These are phyloP conservation scores for Leptosomus discolor DNA, from an alignment of 2,113 vertebrate species.

Conservation along the genomic window DNA sequence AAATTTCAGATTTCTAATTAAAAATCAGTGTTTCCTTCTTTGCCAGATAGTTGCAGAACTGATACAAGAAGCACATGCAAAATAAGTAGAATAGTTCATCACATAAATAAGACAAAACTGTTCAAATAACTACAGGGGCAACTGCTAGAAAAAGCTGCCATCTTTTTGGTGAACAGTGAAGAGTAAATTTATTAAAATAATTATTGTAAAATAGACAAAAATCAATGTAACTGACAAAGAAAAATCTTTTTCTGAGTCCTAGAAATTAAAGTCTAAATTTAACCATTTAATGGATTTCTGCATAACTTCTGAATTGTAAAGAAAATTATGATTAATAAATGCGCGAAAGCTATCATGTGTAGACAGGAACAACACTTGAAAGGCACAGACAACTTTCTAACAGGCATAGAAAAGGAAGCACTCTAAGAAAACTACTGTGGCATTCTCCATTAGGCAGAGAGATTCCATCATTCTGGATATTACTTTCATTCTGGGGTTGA, in stretches of 20 bases:
- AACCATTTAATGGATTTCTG: background rate
- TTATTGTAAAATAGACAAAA: background rate
- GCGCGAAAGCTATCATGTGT: background rate
- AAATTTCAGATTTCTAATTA: background rate
- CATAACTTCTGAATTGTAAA: background rate
- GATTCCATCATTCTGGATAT: background rate
- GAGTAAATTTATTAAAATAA: background rate
- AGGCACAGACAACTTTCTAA: background rate
- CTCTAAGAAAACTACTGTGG: background rate
- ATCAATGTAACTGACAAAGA: background rate
- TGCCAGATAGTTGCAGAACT: background rate
- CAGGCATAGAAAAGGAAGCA: background rate
- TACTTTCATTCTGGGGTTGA: background rate
- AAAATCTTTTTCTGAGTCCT: background rate
- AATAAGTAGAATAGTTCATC: background rate
- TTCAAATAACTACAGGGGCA: background rate
- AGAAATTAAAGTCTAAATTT: background rate
- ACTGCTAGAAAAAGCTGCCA: background rate
- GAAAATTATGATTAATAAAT: background rate
- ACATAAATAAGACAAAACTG: background rate
- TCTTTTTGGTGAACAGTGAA: background rate
- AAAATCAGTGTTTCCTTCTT: background rate
- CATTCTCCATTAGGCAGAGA: background rate
- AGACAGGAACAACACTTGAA: background rate
- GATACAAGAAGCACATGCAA: background rate